Base-by-base conservation (phyloP, 2,888 invertebrate genomes). In the Oscheius sp. region DNA sequence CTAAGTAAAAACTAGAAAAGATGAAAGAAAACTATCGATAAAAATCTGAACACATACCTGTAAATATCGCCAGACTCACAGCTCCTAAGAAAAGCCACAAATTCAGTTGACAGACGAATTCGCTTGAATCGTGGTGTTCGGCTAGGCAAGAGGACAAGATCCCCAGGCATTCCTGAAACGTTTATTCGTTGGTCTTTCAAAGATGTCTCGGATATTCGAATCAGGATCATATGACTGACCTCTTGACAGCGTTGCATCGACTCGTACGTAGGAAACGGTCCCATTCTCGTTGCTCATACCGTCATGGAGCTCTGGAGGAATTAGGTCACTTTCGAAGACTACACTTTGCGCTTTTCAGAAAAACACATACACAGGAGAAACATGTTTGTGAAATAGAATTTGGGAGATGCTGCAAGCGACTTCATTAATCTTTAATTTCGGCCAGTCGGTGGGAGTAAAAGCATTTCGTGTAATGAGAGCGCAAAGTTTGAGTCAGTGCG, bases 111-210 rank as follows among this genome's bases (percentile, higher is more conserved):
- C 68, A 68, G 7, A 68, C 68, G 42, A 37, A 55, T 13, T 55
- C 55, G 32, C 32, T 33, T 53, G 53, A 11, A 2, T 32, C 35
- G 42, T 42, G 42, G 7, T 42, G 42, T 29, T 68, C 68, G 53
- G 13, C 3, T 13, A 68, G n/a, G 35, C 68, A 68, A 21, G 68
- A 55, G 35, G 68, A 68, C 13, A 68, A 53, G 10, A 55, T 55
- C n/a, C 68, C 68, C 1, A 68, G 13, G 55, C 68, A 68, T 53
- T 55, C 68, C 68, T 68, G 37, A 66, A 66, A 32, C 33, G 60
- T 37, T 7, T 4, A 11, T 7, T 53, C 7, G 3, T 9, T 21
- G 53, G 11, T 7, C 53, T 21, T 60, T 60, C 37, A 60, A 63
- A 42, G 50, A 48, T 53, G 3, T 9, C 11, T 53, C 2, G 2